Evolutionary conservation across 2,888 invertebrate species (phyloP).

Genomic region (Xestoiulus laeticollis): DNA sequence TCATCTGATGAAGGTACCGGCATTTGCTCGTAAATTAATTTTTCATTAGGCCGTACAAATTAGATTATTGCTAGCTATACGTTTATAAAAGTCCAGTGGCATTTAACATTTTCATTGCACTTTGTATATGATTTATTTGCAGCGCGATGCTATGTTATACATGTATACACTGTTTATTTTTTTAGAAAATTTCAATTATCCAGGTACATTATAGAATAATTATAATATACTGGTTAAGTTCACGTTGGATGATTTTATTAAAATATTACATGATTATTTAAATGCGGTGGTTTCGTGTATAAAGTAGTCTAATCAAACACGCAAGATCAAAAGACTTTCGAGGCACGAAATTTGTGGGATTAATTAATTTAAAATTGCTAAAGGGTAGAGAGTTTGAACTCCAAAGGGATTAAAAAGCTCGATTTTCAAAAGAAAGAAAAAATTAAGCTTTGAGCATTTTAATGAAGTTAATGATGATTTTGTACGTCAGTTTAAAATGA

Average conservation of each 20-base stretch:
- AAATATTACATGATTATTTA: background rate
- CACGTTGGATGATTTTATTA: background rate
- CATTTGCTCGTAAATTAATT: background rate
- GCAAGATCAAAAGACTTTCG: background rate
- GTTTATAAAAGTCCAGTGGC: background rate
- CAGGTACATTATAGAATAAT: background rate
- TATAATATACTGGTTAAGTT: background rate
- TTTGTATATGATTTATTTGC: background rate
- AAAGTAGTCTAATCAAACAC: background rate
- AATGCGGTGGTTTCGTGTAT: background rate
- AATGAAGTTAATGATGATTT: constrained; percentile 20
- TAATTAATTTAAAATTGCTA: constrained; percentile 31
- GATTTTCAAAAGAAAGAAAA: background rate
- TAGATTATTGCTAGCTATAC: background rate
- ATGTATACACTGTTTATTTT: too few relatives aligned
- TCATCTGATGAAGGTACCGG: background rate
- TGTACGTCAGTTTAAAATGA: background rate
- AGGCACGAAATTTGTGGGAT: background rate
- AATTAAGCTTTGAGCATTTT: background rate
- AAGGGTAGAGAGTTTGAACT: background rate
- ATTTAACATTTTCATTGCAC: background rate
- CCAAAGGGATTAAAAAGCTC: background rate
- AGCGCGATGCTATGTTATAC: background rate
- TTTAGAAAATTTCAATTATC: background rate
- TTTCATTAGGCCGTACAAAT: background rate